Percentiles rank a stretch among this genome's conserved stretches.
phyloP scores from a whole-genome alignment of 2,888 invertebrate species.

The Eristalis intricaria region DNA sequence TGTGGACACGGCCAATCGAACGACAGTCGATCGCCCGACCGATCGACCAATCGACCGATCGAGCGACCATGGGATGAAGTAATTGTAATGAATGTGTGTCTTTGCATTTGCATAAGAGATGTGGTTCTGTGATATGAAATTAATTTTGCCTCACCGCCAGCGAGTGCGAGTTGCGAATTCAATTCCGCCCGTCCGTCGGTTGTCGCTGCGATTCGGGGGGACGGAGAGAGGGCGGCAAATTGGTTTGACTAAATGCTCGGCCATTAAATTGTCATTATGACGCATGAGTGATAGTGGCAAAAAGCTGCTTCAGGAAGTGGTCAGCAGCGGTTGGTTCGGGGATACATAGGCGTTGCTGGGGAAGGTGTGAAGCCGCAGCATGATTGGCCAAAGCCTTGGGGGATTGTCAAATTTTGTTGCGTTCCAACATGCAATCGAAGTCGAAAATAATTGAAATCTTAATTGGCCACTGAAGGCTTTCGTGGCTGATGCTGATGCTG shows the following conservation, averaged over 20 bases:
- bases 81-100: conserved; percentile 65
- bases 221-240: not conserved
- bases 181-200: conserved; percentile 41
- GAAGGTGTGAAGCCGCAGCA: conserved; percentile 14
- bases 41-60: conserved; percentile 25
- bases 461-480: conserved; percentile 23
- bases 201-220: not conserved
- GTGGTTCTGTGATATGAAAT: conserved; percentile 57
- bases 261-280: conserved; percentile 65
- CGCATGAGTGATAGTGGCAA: conserved; percentile 23
- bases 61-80: conserved; percentile 63
- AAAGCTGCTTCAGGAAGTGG: conserved; percentile 39
- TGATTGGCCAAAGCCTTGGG: conserved; percentile 20
- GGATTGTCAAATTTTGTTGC: conserved; percentile 23
- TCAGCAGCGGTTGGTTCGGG: not conserved
- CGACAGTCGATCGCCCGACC: conserved; percentile 25
- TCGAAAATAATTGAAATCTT: not conserved
- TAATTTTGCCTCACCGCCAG: conserved; percentile 45
- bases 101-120: conserved; percentile 70
- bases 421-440: conserved; percentile 7
- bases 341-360: conserved; percentile 20
- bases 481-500: not conserved
- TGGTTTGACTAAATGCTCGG: conserved; percentile 33
- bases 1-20: conserved; percentile 48
- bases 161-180: conserved; percentile 27